Percentiles rank a stretch among this genome's conserved stretches.
phyloP scores from a whole-genome alignment of 1,140 invertebrate species.

The Penaeus indicus region DNA sequence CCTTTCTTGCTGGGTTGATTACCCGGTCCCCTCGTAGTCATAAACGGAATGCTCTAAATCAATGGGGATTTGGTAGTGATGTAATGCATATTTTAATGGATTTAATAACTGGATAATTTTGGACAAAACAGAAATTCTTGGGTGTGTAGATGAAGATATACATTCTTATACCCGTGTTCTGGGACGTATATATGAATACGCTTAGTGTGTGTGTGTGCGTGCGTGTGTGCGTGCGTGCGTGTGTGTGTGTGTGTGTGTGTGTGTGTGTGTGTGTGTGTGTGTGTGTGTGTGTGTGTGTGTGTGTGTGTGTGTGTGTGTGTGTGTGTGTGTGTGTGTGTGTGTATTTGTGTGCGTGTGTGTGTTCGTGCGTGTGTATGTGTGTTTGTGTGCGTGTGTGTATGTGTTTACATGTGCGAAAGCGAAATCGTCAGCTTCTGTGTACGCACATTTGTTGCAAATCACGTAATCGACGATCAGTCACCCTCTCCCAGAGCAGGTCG shows the following conservation, averaged over 20 bases:
- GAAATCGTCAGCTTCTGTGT: neutral
- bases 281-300: neutral
- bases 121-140: no score
- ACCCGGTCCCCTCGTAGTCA: no score
- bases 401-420: slow-evolving; percentile 4
- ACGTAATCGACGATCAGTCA: neutral
- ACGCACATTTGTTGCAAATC: slow-evolving; percentile 23
- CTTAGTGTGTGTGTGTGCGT: neutral
- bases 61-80: no score
- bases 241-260: slow-evolving; percentile 3
- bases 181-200: slow-evolving; percentile 12
- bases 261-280: neutral
- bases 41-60: no score
- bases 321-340: slow-evolving; percentile 38
- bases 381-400: slow-evolving; percentile 16
- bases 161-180: neutral
- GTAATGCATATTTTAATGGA: no score
- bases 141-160: neutral
- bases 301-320: slow-evolving; percentile 22
- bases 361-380: slow-evolving; percentile 27
- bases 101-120: no score
- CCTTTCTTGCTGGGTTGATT: no score
- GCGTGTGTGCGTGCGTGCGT: neutral
- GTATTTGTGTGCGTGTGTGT: slow-evolving; percentile 34
- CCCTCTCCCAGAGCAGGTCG: no score